phyloP scores from a whole-genome alignment of 2,113 vertebrate species.

The Sialia sialis region DNA sequence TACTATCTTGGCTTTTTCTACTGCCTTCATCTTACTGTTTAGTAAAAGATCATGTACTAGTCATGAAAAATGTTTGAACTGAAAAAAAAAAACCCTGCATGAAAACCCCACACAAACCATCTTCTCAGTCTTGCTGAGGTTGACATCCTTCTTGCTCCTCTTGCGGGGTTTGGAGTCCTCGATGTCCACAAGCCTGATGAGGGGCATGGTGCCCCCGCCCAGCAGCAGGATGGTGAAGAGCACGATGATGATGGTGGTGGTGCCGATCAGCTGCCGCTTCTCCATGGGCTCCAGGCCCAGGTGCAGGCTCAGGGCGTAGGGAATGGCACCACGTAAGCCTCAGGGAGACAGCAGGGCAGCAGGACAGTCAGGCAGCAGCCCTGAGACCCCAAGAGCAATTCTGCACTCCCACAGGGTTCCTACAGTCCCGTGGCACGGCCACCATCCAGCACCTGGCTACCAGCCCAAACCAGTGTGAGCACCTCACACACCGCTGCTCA shows the following conservation, averaged over 20 bases:
- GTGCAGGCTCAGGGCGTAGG: conserved; percentile 95
- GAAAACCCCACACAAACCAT: conserved; percentile 77
- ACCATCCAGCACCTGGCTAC: neutral
- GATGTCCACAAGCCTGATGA: conserved; percentile 93
- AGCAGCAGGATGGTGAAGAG: conserved; percentile 94
- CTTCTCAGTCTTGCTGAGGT: conserved; percentile 97
- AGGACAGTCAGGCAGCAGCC: neutral
- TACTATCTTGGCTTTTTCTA: neutral
- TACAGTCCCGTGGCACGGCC: accelerated
- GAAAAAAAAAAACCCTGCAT: neutral
- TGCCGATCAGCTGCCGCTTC: conserved; percentile 95
- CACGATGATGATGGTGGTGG: conserved; percentile 96
- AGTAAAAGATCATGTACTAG: neutral
- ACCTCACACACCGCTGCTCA: neutral
- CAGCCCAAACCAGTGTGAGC: neutral
- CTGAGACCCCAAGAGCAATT: neutral
- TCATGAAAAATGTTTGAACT: neutral
- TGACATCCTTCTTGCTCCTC: conserved; percentile 90
- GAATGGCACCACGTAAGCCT: conserved; percentile 95
- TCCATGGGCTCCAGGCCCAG: conserved; percentile 93
- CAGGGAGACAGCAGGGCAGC: neutral
- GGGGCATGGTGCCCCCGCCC: conserved; percentile 95
- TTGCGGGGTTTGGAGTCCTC: conserved; percentile 87
- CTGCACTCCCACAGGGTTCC: neutral
- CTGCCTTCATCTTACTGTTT: neutral